Evolutionary conservation across 2,113 vertebrate species (phyloP), one percentile per base, ranked within the genome.

Genomic region (Centropus unirufus): DNA sequence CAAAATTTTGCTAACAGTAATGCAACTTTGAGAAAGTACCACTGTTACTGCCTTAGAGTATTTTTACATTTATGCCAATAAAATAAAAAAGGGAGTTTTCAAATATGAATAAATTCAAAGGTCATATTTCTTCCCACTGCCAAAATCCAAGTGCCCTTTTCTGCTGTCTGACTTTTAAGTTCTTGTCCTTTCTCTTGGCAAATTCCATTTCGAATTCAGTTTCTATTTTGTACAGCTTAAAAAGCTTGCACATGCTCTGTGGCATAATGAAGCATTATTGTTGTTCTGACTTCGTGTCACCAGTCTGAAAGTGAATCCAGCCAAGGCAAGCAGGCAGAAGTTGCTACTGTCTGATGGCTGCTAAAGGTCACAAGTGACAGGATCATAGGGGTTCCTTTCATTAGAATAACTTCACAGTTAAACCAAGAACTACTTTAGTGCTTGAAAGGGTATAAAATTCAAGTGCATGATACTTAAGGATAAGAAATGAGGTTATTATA

Each of bases 111-210:
- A 89, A 74, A 93, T 83, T 66, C 58, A 97, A 95, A 95, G 93
- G 92, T 95, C 78, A 55, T 67, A 34, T 70, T 91, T 46, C 14
- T 36, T 77, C 55, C 62, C 55, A 52, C 29, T 6, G 14, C 75
- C 55, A 83, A 85, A 92, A 82, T 27, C 2, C 7, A 46, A 49
- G 23, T 95, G 85, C 90, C 90, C 91, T 95, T 94, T 95, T 91
- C 89, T 90, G 12, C 51, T 86, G 63, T 83, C 67, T 89, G 85
- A 95, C 87, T 96, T 95, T 87, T 89, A 85, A 87, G 62, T 91
- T 95, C 83, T 87, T 92, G 64, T 44, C 94, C 87, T 89, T 93
- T 84, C 92, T 96, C 76, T 87, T 80, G 87, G 84, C 87, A 86
- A 95, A 95, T 90, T 91, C 59, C 39, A 90, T 76, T 96, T 93